A percentile compares a stretch with the other conserved stretches of the same genome.
Evolutionary conservation across 2,888 invertebrate genomes (phyloP).

Genomic region (Conus canariensis): DNA sequence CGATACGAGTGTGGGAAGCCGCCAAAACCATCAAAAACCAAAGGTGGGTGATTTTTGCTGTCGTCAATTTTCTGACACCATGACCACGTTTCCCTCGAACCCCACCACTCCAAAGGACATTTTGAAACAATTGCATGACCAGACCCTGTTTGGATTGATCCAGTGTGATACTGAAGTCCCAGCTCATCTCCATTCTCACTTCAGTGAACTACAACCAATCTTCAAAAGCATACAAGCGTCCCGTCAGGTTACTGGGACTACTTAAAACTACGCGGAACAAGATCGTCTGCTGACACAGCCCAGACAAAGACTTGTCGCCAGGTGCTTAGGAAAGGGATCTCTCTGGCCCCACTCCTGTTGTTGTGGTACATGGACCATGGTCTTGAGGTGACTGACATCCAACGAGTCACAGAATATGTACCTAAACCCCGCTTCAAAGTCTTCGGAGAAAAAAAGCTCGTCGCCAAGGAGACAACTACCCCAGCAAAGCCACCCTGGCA

Average conservation of each 20-base stretch:
- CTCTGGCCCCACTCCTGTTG: neutral
- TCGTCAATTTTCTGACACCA: too few relatives aligned
- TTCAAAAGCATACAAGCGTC: neutral
- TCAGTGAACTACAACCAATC: neutral
- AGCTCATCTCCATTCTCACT: neutral
- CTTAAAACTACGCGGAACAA: neutral
- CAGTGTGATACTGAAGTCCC: neutral
- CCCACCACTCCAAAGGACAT: too few relatives aligned
- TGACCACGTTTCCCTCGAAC: too few relatives aligned
- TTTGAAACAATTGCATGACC: too few relatives aligned
- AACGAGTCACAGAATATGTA: slow-evolving; percentile 50
- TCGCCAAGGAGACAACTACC: slow-evolving; percentile 48
- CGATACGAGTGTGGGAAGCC: too few relatives aligned
- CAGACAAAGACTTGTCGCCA: neutral
- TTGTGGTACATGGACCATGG: slow-evolving; percentile 56
- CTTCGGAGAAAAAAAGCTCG: slow-evolving; percentile 48
- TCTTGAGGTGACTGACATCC: slow-evolving; percentile 46
- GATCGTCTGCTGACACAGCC: neutral
- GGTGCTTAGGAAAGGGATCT: neutral
- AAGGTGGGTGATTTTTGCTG: too few relatives aligned
- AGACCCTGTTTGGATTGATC: neutral
- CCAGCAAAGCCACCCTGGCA: slow-evolving; percentile 45
- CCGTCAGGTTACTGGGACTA: neutral
- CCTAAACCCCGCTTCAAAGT: slow-evolving; percentile 47
- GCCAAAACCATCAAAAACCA: too few relatives aligned